Evolutionary conservation across 2,113 vertebrate species (phyloP).

Genomic region (Bettongia penicillata): DNA sequence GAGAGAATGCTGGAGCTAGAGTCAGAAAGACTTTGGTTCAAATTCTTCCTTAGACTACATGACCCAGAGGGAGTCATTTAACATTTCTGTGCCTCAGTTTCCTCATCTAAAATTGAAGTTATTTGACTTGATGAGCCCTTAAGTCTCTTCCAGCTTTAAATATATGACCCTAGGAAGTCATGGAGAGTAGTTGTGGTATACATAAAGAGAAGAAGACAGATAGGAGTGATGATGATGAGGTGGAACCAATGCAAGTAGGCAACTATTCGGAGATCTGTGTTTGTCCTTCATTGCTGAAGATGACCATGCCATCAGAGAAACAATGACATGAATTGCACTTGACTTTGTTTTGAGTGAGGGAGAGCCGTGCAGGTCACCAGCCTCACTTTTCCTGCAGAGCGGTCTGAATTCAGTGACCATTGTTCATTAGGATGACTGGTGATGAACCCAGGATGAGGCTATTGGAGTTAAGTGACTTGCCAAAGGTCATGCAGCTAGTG

Average conservation of each 20-base stretch:
- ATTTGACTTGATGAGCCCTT: neutral
- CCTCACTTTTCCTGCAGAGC: too few relatives aligned
- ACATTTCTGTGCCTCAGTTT: neutral
- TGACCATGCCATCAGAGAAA: too few relatives aligned
- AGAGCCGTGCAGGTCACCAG: too few relatives aligned
- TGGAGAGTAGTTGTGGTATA: neutral
- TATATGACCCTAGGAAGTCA: neutral
- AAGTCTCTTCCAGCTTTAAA: neutral
- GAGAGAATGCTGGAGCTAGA: neutral
- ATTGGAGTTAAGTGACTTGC: too few relatives aligned
- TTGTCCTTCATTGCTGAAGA: too few relatives aligned
- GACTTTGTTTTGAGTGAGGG: too few relatives aligned
- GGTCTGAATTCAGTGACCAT: too few relatives aligned
- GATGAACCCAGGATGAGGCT: too few relatives aligned
- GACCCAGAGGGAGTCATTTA: neutral
- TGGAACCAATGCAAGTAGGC: neutral
- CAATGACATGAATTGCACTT: too few relatives aligned
- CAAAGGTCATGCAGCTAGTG: too few relatives aligned
- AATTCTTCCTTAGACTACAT: neutral
- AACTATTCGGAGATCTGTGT: neutral
- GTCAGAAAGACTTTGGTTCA: neutral
- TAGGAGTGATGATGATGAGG: neutral
- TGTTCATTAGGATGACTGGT: too few relatives aligned
- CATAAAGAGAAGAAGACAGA: neutral
- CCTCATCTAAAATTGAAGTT: neutral